phyloP scores from a whole-genome alignment of 2,113 vertebrate species.

The Melanerpes formicivorus region DNA sequence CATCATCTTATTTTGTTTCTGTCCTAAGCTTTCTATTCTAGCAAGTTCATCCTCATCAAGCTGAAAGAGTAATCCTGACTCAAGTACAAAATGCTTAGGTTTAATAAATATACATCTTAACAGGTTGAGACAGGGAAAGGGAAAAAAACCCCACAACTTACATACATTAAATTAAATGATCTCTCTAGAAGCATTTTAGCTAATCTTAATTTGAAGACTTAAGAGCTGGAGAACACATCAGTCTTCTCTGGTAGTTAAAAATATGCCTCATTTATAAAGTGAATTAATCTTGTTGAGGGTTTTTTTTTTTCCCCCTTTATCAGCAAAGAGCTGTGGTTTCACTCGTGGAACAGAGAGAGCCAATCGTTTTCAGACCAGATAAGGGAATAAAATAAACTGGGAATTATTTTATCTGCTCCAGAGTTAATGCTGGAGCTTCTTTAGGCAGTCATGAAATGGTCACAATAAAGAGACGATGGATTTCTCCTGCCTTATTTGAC shows the following conservation, averaged over 20 bases:
- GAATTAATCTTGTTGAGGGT: not conserved
- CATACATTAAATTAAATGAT: not conserved
- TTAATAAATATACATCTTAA: not conserved
- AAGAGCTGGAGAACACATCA: not conserved
- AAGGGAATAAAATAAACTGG: not conserved
- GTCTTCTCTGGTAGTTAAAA: not conserved
- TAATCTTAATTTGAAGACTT: not conserved
- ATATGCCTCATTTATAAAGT: not conserved
- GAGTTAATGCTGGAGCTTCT: not conserved
- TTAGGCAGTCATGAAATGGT: not conserved
- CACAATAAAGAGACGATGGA: conserved; percentile 14
- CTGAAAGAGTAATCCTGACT: not conserved
- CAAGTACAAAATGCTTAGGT: not conserved
- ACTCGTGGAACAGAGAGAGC: not conserved
- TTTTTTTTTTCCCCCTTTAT: not conserved
- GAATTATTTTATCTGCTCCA: not conserved
- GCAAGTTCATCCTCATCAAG: not conserved
- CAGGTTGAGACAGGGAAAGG: not conserved
- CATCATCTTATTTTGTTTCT: accelerated
- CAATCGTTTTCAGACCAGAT: not conserved
- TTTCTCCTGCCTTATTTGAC: not conserved
- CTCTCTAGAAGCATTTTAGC: not conserved
- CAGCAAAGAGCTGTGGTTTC: accelerated
- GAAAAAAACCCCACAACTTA: not conserved
- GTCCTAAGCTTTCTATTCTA: not conserved